Percentiles rank a stretch among this genome's conserved stretches.
phyloP scores from a whole-genome alignment of 2,113 vertebrate genomes.

The Euleptes europaea region DNA sequence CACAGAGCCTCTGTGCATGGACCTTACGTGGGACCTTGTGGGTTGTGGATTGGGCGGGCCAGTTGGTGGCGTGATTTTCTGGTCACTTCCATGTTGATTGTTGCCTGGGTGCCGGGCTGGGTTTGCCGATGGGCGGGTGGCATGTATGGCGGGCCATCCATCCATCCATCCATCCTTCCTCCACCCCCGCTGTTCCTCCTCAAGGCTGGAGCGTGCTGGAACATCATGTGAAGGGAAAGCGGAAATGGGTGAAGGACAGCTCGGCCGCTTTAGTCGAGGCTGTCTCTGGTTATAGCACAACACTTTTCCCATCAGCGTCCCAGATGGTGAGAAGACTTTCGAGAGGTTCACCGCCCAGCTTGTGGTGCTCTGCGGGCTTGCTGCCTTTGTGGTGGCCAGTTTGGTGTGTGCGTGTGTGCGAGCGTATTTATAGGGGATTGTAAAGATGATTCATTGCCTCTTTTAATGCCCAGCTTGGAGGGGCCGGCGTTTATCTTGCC shows the following conservation, averaged over 20 bases:
- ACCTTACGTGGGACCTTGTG: neutral
- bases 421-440: constrained; percentile 63
- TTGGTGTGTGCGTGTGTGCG: constrained; percentile 18
- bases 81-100: neutral
- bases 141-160: neutral
- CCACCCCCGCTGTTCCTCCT: rapidly evolving
- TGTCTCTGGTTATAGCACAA: neutral
- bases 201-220: neutral
- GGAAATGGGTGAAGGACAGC: neutral
- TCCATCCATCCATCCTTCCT: neutral
- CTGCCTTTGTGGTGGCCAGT: neutral
- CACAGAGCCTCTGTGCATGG: too few relatives aligned
- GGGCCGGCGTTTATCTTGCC: constrained; percentile 62
- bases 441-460: constrained; percentile 67
- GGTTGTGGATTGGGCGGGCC: too few relatives aligned
- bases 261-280: neutral
- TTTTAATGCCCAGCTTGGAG: constrained; percentile 69
- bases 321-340: neutral
- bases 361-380: neutral
- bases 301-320: neutral
- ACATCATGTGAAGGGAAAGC: neutral
- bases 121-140: neutral
- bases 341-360: neutral
- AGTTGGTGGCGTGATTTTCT: too few relatives aligned
- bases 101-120: too few relatives aligned